These are phyloP conservation scores for Amblyjoppa fuscipennis DNA, from an alignment of 2,888 invertebrate species.

Conservation along the genomic window DNA sequence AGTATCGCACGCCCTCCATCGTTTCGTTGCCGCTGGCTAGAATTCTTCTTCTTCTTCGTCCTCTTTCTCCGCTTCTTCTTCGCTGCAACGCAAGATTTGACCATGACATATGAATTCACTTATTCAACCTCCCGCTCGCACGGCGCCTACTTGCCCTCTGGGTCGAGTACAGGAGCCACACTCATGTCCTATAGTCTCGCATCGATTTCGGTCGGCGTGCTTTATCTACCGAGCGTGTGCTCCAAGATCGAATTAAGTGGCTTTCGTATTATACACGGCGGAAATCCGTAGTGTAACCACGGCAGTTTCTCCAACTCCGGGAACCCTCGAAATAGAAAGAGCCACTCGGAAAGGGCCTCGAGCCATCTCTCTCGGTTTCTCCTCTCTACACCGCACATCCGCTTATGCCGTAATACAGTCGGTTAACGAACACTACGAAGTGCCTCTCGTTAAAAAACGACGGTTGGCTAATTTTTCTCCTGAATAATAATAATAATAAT, in stretches of 20 bases:
- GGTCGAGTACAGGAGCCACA: slow-evolving; percentile 5
- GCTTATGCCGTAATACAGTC: neutral
- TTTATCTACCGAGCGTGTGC: slow-evolving; percentile 50
- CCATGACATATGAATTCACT: slow-evolving; percentile 34
- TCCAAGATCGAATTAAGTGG: slow-evolving; percentile 27
- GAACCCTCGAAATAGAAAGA: slow-evolving; percentile 24
- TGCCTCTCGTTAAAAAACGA: neutral
- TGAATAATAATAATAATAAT: neutral
- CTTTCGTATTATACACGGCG: slow-evolving; percentile 36
- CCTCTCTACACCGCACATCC: neutral
- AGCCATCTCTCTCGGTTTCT: slow-evolving; percentile 25
- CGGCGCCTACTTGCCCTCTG: neutral
- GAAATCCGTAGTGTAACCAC: slow-evolving; percentile 37
- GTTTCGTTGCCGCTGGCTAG: neutral
- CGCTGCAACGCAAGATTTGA: slow-evolving; percentile 9
- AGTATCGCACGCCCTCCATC: slow-evolving; percentile 25
- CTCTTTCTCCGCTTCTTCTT: neutral
- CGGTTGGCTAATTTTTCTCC: neutral
- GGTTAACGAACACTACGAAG: neutral
- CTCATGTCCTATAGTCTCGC: slow-evolving; percentile 26
- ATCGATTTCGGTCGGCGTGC: slow-evolving; percentile 56
- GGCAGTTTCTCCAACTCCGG: slow-evolving; percentile 28
- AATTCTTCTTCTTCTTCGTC: slow-evolving; percentile 1
- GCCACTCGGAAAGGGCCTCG: slow-evolving; percentile 22
- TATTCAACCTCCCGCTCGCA: slow-evolving; percentile 14